Percentiles rank a stretch among this genome's conserved stretches.
Evolutionary conservation across 2,797 vertebrate genomes (phyloP).

Genomic region (Malacoraja senta): DNA sequence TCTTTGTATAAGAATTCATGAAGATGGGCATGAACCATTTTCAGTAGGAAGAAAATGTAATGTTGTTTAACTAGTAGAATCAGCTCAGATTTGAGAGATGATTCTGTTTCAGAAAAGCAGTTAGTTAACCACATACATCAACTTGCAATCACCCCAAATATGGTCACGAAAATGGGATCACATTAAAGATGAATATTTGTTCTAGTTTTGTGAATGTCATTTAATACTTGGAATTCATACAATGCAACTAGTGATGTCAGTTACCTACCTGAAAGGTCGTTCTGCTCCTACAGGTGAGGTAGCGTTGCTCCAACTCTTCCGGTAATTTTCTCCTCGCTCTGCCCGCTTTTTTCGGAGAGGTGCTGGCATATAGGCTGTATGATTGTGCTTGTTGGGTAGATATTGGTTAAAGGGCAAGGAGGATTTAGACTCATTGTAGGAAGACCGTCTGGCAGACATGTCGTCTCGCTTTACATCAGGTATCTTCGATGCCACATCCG

Average conservation of each 20-base stretch:
- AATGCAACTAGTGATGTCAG: neutral
- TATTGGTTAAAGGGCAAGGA: slow-evolving; percentile 96
- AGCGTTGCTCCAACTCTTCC: slow-evolving; percentile 87
- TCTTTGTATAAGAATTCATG: neutral
- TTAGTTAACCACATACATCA: neutral
- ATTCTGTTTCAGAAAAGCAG: neutral
- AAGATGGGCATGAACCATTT: neutral
- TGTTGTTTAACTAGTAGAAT: neutral
- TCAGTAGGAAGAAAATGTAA: neutral
- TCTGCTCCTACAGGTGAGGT: slow-evolving; percentile 82
- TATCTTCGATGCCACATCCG: slow-evolving; percentile 78
- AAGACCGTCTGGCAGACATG: slow-evolving; percentile 84
- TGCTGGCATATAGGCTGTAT: slow-evolving; percentile 76
- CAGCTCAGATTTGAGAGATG: neutral
- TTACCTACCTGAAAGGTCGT: slow-evolving; percentile 78
- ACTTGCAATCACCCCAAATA: neutral
- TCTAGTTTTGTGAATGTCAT: neutral
- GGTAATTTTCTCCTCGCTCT: slow-evolving; percentile 63
- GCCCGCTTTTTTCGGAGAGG: slow-evolving; percentile 72
- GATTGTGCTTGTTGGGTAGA: slow-evolving; percentile 92
- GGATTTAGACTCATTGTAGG: slow-evolving; percentile 77
- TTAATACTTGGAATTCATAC: neutral
- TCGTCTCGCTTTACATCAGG: slow-evolving; percentile 92
- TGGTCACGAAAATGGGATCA: neutral
- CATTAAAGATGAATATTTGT: neutral